These are phyloP conservation scores for Cacatua alba DNA, from an alignment of 2,113 vertebrate species.

Conservation along the genomic window DNA sequence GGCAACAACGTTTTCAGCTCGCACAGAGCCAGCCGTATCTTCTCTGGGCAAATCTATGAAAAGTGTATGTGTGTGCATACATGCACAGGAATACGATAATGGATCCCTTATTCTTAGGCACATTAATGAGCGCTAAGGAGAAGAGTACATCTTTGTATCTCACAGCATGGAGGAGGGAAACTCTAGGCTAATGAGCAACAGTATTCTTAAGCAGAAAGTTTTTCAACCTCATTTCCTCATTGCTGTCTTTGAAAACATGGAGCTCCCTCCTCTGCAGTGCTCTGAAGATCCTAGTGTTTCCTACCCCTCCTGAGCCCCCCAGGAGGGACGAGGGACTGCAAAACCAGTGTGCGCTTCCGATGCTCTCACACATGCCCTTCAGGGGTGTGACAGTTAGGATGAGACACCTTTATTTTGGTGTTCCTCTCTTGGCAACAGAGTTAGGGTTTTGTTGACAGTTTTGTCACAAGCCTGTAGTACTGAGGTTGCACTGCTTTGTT, in stretches of 20 bases:
- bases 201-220: background rate
- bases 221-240: background rate
- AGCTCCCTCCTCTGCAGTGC: background rate
- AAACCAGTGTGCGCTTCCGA: accelerated
- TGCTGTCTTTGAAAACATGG: background rate
- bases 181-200: background rate
- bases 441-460: background rate
- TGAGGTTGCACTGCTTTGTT: background rate
- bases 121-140: background rate
- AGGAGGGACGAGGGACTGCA: background rate
- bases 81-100: background rate
- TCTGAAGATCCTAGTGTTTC: background rate
- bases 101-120: background rate
- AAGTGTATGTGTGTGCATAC: background rate
- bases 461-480: background rate
- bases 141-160: accelerated
- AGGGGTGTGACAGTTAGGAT: background rate
- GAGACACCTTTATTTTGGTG: background rate
- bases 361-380: background rate
- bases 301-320: background rate
- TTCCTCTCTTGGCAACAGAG: background rate
- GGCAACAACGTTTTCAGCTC: background rate
- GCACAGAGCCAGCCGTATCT: background rate
- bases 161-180: background rate
- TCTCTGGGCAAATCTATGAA: background rate